Base-by-base conservation (phyloP, 1,140 invertebrate genomes). In the Solenopsis fugax region DNA sequence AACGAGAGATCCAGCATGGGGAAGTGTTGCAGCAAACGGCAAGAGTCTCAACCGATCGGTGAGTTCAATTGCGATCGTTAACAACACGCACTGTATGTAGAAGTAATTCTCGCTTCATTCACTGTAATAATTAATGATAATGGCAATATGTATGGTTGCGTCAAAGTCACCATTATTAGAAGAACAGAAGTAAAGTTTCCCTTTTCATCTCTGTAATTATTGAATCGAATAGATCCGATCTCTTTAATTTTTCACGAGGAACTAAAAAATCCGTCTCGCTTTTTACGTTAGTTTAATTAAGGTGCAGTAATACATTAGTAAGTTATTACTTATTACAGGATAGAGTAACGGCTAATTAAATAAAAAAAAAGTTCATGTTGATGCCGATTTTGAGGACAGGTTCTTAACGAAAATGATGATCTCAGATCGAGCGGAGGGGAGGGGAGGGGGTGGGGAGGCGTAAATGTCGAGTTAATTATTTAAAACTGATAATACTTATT, bases 21-120 rank as follows among this genome's bases (percentile, higher is more conserved):
- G 93, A 96, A 96, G 94, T 97, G 97, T 95, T 97, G 97, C 95
- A 97, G 96, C 95, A 97, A 97, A 94, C 96, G 97, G 88, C 96
- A 97, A 93, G 97, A 97, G 94, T 96, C 96, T 91, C 97, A 97
- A 93, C 95, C 97, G 50, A 94, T 94, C 85, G 95, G 95, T 95
- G 89, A 94, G 89, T 89, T 2, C 0, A 18, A 18, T 21, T n/a
- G 4, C 9, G 21, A 65, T 41, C 29, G 29, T 29, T 7, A n/a
- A 50, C 48, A 48, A 77, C 1, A 34, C 7, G 18, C 37, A 45
- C 41, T 48, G 16, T 76, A 58, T 48, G 16, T 76, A 58, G 52
- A 56, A 76, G 37, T 60, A 76, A 45, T 60, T 76, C 60, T 60
- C 21, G 34, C 54, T 24, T 75, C 16, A 60, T 75, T 75, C 37